Conservation (phyloP, 2,888 invertebrate genomes). For the Luffia ferchaultella region DNA sequence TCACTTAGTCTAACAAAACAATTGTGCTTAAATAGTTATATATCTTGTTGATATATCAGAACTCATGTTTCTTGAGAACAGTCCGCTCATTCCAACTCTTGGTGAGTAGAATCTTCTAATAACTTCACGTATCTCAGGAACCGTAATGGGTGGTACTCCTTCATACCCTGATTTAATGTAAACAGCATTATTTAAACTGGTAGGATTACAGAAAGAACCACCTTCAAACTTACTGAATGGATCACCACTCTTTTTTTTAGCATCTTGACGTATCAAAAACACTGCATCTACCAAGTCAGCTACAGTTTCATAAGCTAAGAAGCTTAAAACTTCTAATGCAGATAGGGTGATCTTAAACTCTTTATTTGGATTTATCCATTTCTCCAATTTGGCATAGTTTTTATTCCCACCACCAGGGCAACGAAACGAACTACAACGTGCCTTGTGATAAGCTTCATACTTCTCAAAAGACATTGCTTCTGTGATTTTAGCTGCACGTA, state of each 20-base stretch:
- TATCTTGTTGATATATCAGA: constrained; percentile 42
- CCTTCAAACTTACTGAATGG: constrained; percentile 73
- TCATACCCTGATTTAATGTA: constrained; percentile 68
- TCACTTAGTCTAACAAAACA: too few relatives aligned
- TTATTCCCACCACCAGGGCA: constrained; percentile 52
- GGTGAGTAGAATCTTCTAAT: constrained; percentile 76
- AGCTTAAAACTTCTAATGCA: constrained; percentile 81
- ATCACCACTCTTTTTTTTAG: constrained; percentile 71
- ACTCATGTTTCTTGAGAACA: constrained; percentile 55
- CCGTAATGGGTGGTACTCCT: constrained; percentile 76
- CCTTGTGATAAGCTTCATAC: constrained; percentile 82
- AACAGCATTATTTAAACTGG: constrained; percentile 63
- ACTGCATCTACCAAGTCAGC: constrained; percentile 89
- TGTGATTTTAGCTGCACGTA: constrained; percentile 65
- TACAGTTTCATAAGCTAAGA: constrained; percentile 89
- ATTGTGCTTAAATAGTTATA: constrained; percentile 40
- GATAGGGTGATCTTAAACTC: constrained; percentile 68
- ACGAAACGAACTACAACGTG: constrained; percentile 77
- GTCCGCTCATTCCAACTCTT: constrained; percentile 62
- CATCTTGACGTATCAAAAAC: constrained; percentile 81
- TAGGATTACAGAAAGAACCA: constrained; percentile 71
- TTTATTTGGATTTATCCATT: constrained; percentile 70
- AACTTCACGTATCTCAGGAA: constrained; percentile 84
- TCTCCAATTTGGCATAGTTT: constrained; percentile 65
- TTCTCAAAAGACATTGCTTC: constrained; percentile 62